These are phyloP conservation scores for Copidosoma floridanum DNA, from an alignment of 1,140 invertebrate genomes.

Conservation along the genomic window DNA sequence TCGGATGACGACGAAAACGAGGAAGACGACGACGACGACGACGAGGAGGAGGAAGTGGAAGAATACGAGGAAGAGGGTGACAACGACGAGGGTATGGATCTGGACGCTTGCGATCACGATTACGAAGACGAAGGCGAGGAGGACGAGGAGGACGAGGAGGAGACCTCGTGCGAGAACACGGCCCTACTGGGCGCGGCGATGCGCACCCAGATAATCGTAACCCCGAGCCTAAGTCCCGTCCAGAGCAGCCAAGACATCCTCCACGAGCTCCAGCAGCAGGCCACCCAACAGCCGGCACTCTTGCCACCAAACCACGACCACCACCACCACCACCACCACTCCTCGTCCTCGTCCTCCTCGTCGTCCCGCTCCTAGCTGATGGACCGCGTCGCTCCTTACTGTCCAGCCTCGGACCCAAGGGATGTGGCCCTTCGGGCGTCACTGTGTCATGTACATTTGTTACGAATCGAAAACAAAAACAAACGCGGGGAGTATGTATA, in stretches of 20 bases:
- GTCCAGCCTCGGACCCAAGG: too few species aligned
- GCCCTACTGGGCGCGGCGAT: constrained; percentile 33
- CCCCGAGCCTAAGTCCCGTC: constrained; percentile 37
- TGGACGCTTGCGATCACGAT: constrained; percentile 23
- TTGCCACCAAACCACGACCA: constrained; percentile 23
- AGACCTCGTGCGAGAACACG: constrained; percentile 44
- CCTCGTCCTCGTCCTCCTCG: neutral
- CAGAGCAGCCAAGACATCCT: constrained; percentile 34
- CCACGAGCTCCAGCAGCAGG: neutral
- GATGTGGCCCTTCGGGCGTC: too few species aligned
- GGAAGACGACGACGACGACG: neutral
- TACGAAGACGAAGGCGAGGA: constrained; percentile 27
- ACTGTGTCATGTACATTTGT: too few species aligned
- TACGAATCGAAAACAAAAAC: too few species aligned
- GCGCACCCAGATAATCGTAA: constrained; percentile 39
- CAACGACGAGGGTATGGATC: neutral
- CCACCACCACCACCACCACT: neutral
- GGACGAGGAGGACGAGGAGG: constrained; percentile 42
- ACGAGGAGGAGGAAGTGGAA: neutral
- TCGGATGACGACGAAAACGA: constrained; percentile 4
- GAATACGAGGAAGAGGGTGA: constrained; percentile 3
- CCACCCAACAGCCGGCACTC: constrained; percentile 34
- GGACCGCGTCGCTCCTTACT: too few species aligned
- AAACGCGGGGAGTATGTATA: neutral
- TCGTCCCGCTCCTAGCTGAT: too few species aligned